A percentile compares a stretch with the other conserved stretches of the same genome.
Conservation (phyloP, 2,888 invertebrate species). For the Mythimna impura region DNA sequence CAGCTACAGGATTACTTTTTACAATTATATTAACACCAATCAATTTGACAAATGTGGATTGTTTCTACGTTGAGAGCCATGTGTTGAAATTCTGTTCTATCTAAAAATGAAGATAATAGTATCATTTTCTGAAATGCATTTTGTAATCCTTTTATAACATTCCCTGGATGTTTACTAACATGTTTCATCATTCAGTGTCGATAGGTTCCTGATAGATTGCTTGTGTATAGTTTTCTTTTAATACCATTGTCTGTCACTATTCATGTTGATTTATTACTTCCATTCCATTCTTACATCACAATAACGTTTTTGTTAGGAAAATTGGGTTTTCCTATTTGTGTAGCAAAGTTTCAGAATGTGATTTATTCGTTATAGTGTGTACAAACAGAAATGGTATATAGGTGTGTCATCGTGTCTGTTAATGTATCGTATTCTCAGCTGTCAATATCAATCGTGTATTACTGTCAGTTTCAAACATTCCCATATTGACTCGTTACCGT, state of each 20-base stretch:
- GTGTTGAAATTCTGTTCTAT: background rate
- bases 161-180: conserved; percentile 20
- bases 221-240: conserved; percentile 42
- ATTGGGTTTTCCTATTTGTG: conserved; percentile 34
- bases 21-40: background rate
- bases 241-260: conserved; percentile 46
- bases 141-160: conserved; percentile 28
- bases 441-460: conserved; percentile 58
- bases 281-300: conserved; percentile 27
- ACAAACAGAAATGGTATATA: conserved; percentile 11
- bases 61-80: background rate
- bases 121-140: conserved; percentile 4
- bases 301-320: conserved; percentile 39
- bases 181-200: conserved; percentile 35
- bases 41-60: background rate
- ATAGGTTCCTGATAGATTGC: conserved; percentile 44
- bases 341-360: conserved; percentile 17
- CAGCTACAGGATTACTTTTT: background rate
- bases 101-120: background rate
- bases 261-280: conserved; percentile 48
- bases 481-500: conserved; percentile 53
- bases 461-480: conserved; percentile 54
- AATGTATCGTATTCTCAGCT: conserved; percentile 38
- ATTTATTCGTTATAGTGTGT: conserved; percentile 18
- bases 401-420: conserved; percentile 5